Evolutionary conservation across 2,888 invertebrate genomes (phyloP).

Genomic region (Lathronympha strigana): DNA sequence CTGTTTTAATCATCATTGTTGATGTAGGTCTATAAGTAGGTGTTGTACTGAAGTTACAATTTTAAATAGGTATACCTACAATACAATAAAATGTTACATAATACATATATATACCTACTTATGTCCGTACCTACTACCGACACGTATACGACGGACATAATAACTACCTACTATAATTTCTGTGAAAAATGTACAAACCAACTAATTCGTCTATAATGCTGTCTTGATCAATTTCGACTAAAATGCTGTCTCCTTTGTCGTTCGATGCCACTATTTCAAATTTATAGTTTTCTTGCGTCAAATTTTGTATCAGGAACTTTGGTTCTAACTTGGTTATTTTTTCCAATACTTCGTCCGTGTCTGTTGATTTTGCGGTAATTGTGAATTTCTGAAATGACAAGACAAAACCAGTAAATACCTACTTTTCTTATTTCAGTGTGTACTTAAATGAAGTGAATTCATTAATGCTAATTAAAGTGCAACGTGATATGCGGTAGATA

Average conservation of each 20-base stretch:
- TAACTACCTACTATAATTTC: too few species aligned
- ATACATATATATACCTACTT: too few species aligned
- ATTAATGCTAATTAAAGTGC: too few species aligned
- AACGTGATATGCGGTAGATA: too few species aligned
- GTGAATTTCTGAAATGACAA: slow-evolving; percentile 70
- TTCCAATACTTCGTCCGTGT: slow-evolving; percentile 60
- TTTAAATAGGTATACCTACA: too few species aligned
- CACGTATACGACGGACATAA: too few species aligned
- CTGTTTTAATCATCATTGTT: too few species aligned
- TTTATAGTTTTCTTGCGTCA: slow-evolving; percentile 64
- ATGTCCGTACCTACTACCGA: too few species aligned
- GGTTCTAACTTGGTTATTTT: slow-evolving; percentile 72
- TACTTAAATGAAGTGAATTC: too few species aligned
- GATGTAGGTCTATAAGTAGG: too few species aligned
- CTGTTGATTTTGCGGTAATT: slow-evolving; percentile 60
- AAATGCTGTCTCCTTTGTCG: slow-evolving; percentile 72
- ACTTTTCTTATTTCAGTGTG: background rate
- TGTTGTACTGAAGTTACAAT: too few species aligned
- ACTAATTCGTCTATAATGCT: slow-evolving; percentile 59
- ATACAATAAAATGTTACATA: too few species aligned
- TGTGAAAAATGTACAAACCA: slow-evolving; percentile 51
- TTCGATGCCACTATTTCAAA: slow-evolving; percentile 70
- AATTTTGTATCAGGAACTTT: slow-evolving; percentile 68
- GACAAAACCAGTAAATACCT: background rate
- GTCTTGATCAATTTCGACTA: slow-evolving; percentile 65